These are phyloP conservation scores for Akabosia matsudoensis DNA, from an alignment of 1,140 invertebrate genomes.

Conservation along the genomic window DNA sequence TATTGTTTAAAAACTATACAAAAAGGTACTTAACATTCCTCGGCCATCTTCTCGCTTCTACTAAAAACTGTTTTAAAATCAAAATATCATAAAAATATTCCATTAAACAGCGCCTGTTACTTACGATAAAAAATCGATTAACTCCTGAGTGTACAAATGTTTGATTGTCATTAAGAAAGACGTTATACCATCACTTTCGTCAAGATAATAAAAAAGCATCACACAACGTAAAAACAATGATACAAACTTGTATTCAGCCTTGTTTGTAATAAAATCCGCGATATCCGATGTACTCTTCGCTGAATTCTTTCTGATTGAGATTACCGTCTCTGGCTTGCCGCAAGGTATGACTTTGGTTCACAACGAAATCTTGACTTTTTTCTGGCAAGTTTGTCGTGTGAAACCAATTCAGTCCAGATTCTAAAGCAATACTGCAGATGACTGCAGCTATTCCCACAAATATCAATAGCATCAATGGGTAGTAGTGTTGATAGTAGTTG, in stretches of 20 bases:
- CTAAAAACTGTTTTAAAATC: too few relatives aligned
- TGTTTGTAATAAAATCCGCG: constrained; percentile 8
- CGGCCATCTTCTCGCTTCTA: too few relatives aligned
- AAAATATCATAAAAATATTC: too few relatives aligned
- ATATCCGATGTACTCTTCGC: background rate
- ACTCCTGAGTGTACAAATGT: too few relatives aligned
- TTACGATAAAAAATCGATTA: too few relatives aligned
- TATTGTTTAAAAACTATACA: too few relatives aligned
- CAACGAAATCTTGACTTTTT: background rate
- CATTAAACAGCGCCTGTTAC: too few relatives aligned
- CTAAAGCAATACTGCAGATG: background rate
- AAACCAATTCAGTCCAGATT: background rate
- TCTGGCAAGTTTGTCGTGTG: background rate
- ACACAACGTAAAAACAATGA: background rate
- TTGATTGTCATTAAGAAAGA: too few relatives aligned
- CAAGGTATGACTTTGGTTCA: background rate
- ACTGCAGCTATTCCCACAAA: background rate
- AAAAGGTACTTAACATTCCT: too few relatives aligned
- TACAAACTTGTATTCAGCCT: background rate
- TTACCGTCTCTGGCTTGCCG: background rate
- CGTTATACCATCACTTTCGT: too few relatives aligned
- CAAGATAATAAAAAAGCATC: background rate
- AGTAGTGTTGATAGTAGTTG: background rate
- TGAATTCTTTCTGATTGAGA: background rate
- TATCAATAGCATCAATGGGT: background rate